phyloP scores from a whole-genome alignment of 2,113 vertebrate species.

The Marmota flaviventris region DNA sequence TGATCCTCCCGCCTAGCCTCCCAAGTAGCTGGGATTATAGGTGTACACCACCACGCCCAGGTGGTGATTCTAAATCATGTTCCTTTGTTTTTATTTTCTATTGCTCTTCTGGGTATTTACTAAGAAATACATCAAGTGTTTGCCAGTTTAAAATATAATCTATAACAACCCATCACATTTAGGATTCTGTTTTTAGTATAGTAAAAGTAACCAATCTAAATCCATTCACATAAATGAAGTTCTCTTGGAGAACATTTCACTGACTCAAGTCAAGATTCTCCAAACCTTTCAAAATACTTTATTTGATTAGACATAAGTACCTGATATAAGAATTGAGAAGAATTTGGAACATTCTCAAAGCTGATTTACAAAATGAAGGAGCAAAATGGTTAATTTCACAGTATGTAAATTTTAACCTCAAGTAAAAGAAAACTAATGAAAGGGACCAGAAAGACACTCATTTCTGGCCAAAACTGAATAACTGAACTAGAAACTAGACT shows the following conservation, averaged over 20 bases:
- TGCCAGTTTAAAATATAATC: neutral
- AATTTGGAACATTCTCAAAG: neutral
- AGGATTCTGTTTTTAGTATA: neutral
- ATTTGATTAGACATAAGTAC: neutral
- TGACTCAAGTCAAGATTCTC: neutral
- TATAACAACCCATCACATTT: neutral
- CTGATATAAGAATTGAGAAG: neutral
- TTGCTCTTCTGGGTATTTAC: conserved; percentile 1
- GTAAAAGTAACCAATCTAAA: conserved; percentile 27
- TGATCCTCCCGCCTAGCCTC: too few relatives aligned
- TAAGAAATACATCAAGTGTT: neutral
- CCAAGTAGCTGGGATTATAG: too few relatives aligned
- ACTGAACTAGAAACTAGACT: neutral
- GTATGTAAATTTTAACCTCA: conserved; percentile 6
- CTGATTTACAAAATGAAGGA: conserved; percentile 7
- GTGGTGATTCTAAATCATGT: neutral
- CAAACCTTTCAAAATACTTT: neutral
- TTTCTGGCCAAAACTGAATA: neutral
- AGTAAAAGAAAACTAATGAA: neutral
- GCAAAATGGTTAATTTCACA: conserved; percentile 1
- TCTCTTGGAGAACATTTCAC: conserved; percentile 1
- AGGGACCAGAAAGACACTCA: neutral
- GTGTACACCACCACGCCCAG: too few relatives aligned
- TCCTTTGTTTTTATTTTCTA: neutral
- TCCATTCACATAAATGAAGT: neutral